phyloP scores from a whole-genome alignment of 2,888 invertebrate genomes.

The Phyllotreta striolata region DNA sequence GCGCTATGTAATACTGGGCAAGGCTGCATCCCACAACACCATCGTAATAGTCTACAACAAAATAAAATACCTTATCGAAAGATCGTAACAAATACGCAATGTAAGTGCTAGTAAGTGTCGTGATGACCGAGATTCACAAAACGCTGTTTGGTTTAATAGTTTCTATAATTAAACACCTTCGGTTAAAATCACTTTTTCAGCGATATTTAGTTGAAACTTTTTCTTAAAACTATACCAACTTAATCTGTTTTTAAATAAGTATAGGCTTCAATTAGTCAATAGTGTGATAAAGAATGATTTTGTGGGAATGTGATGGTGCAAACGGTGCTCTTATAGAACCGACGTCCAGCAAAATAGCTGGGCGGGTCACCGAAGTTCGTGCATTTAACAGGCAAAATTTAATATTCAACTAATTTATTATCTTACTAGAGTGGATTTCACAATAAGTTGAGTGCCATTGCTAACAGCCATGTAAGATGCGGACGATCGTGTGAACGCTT shows the following conservation, averaged over 20 bases:
- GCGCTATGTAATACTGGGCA: slow-evolving; percentile 34
- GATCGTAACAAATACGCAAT: slow-evolving; percentile 40
- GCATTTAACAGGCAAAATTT: slow-evolving; percentile 42
- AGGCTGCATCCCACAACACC: slow-evolving; percentile 38
- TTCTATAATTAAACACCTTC: neutral
- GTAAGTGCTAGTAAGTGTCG: slow-evolving; percentile 38
- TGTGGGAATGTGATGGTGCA: slow-evolving; percentile 18
- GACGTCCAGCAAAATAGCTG: slow-evolving; percentile 40
- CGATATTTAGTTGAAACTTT: too few relatives aligned
- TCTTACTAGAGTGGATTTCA: slow-evolving; percentile 40
- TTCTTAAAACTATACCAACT: too few relatives aligned
- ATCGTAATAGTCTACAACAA: slow-evolving; percentile 34
- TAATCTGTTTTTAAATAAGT: too few relatives aligned
- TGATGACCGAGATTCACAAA: slow-evolving; percentile 41
- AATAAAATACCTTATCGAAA: slow-evolving; percentile 41
- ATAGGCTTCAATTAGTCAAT: too few relatives aligned
- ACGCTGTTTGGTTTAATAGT: slow-evolving; percentile 27
- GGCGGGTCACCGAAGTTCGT: slow-evolving; percentile 40
- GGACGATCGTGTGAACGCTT: slow-evolving; percentile 44
- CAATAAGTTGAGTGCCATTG: slow-evolving; percentile 40
- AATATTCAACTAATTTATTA: slow-evolving; percentile 43
- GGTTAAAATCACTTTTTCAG: too few relatives aligned
- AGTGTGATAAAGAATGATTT: neutral
- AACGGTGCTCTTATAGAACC: slow-evolving; percentile 25
- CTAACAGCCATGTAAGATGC: slow-evolving; percentile 44